Percentiles rank a stretch among this genome's conserved stretches.
Conservation (phyloP, 2,113 vertebrate genomes). For the Pica pica region DNA sequence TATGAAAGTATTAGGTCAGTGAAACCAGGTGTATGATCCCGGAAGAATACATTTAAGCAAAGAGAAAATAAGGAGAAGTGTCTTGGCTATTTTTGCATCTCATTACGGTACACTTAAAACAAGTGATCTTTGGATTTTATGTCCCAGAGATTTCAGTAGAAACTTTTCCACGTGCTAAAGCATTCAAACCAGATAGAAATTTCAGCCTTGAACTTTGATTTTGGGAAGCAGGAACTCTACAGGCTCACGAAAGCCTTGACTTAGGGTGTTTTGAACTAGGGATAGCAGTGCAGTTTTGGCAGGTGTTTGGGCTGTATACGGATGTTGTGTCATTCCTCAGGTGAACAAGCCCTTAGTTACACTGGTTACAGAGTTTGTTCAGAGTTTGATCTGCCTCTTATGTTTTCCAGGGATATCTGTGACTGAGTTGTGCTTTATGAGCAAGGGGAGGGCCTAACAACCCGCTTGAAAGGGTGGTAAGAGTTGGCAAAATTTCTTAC, state of each 20-base stretch:
- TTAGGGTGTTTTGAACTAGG: background rate
- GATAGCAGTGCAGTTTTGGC: background rate
- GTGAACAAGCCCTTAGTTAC: background rate
- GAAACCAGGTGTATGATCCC: background rate
- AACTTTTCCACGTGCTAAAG: background rate
- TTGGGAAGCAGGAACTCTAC: background rate
- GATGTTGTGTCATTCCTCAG: background rate
- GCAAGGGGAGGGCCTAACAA: background rate
- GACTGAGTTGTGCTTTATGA: background rate
- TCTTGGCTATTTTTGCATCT: background rate
- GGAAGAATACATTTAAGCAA: background rate
- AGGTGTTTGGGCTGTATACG: background rate
- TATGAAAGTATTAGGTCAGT: background rate
- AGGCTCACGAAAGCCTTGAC: background rate
- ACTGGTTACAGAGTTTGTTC: background rate
- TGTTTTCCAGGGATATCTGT: conserved; percentile 3
- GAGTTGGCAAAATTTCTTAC: background rate
- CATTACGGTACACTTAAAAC: background rate
- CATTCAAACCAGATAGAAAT: background rate
- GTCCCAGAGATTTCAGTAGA: background rate
- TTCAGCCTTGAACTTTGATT: background rate
- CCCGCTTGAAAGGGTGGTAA: background rate
- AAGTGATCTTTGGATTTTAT: background rate
- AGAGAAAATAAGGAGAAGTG: background rate
- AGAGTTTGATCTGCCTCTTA: background rate